Percentiles rank a stretch among this genome's conserved stretches.
Conservation (phyloP, 1,140 invertebrate species). For the Lepidostoma basale region DNA sequence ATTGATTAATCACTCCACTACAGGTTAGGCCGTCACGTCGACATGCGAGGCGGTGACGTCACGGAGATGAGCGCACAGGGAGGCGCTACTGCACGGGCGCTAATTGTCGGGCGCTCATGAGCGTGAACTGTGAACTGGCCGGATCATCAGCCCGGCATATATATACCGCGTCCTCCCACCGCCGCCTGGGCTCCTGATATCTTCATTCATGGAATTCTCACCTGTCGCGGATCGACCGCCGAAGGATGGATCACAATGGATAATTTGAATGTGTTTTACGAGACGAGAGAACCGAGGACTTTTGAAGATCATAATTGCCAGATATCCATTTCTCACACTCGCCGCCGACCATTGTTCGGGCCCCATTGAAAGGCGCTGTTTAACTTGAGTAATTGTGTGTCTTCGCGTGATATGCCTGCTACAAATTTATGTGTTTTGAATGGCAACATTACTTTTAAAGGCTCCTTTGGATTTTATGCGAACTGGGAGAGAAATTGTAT, state of each 20-base stretch:
- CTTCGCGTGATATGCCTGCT: slow-evolving; percentile 15
- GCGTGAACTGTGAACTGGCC: slow-evolving; percentile 20
- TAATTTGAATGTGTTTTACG: slow-evolving; percentile 22
- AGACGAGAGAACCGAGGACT: slow-evolving; percentile 13
- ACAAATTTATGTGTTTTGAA: not conserved
- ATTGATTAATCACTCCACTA: not conserved
- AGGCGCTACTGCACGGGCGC: not conserved
- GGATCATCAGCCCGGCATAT: not conserved
- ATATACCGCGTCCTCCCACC: slow-evolving; percentile 19
- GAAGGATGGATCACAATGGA: slow-evolving; percentile 28
- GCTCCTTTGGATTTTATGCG: not conserved
- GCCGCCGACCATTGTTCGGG: not conserved
- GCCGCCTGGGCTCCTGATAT: slow-evolving; percentile 2
- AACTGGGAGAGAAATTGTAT: no score
- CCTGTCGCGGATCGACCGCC: not conserved
- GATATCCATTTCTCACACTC: slow-evolving; percentile 12
- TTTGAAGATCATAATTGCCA: not conserved
- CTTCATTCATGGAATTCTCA: not conserved
- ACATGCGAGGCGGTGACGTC: not conserved
- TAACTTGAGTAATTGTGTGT: slow-evolving; percentile 6
- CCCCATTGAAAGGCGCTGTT: not conserved
- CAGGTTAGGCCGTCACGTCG: slow-evolving; percentile 5
- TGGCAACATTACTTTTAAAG: slow-evolving; percentile 4
- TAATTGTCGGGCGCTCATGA: no score
- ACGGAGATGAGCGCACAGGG: not conserved